Base-by-base conservation (phyloP, 2,888 invertebrate genomes). In the Syrista parreyssii region DNA sequence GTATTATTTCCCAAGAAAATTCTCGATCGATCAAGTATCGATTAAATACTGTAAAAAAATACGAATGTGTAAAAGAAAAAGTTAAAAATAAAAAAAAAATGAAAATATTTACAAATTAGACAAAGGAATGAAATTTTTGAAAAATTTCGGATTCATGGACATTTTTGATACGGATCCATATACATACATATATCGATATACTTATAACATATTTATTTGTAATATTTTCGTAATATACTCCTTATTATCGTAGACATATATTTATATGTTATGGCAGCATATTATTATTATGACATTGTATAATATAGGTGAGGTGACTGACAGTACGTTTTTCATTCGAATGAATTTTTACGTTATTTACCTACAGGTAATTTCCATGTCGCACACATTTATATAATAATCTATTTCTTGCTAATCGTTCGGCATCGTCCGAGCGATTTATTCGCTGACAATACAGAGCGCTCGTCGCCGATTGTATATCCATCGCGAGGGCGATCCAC, bases 201-300 rank as follows among this genome's bases (percentile, higher is more conserved):
- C 88, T 88, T 88, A 88, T 85, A 87, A 87, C 86, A 85, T 88
- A 88, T 87, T 88, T 88, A 88, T 88, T 88, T 86, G 83, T 86
- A 88, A 88, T 88, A 85, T 88, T 87, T 88, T 87, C 88, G 81
- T 88, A 86, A 87, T 88, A 88, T 88, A 88, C 84, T 88, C 82
- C 90, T 90, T 91, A 91, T 86, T 87, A 55, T 55, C 55, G 86
- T 90, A 88, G 87, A 91, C 90, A 91, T 90, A 88, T 91, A 91
- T 91, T 90, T 89, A 90, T 91, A 91, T 88, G 87, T 87, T 88
- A 90, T 91, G 91, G 90, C 90, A 91, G 91, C 90, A 88, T 91
- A 90, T 87, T 89, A 55, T 55, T 55, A 89, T 89, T 85, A 90
- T 89, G 90, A 90, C 90, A 90, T 88, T 89, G 88, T 91, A 87